Conservation (phyloP, 2,113 vertebrate genomes). For the Ranitomeya imitator region DNA sequence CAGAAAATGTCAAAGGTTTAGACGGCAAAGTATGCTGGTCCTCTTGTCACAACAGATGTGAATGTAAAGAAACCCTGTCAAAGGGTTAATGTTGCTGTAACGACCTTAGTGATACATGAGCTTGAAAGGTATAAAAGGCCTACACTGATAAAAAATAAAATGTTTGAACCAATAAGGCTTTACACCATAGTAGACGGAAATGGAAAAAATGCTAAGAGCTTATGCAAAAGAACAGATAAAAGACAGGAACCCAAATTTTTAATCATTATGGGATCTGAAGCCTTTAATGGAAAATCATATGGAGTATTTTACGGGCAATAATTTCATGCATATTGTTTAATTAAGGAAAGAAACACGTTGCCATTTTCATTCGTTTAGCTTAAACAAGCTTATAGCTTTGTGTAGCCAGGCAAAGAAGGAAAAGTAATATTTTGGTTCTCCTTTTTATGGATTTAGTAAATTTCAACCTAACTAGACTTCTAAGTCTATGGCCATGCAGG, state of each 20-base stretch:
- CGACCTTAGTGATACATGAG: neutral
- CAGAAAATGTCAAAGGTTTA: conserved; percentile 1
- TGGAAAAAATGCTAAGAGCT: neutral
- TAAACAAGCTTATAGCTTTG: conserved; percentile 49
- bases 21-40: neutral
- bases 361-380: conserved; percentile 49
- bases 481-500: neutral
- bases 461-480: conserved; percentile 28
- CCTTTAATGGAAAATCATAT: conserved; percentile 51
- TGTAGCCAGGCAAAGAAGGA: conserved; percentile 43
- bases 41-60: neutral
- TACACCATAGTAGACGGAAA: conserved; percentile 1
- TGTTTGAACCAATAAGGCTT: conserved; percentile 1
- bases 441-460: conserved; percentile 23
- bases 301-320: conserved; percentile 54
- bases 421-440: conserved; percentile 1
- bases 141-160: neutral
- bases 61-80: neutral
- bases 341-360: conserved; percentile 47
- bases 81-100: conserved; percentile 9
- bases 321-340: conserved; percentile 54
- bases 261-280: conserved; percentile 44
- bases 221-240: conserved; percentile 23
- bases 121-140: conserved; percentile 19
- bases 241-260: conserved; percentile 25